Conservation (phyloP, 2,113 vertebrate genomes). For the Bufo bufo region DNA sequence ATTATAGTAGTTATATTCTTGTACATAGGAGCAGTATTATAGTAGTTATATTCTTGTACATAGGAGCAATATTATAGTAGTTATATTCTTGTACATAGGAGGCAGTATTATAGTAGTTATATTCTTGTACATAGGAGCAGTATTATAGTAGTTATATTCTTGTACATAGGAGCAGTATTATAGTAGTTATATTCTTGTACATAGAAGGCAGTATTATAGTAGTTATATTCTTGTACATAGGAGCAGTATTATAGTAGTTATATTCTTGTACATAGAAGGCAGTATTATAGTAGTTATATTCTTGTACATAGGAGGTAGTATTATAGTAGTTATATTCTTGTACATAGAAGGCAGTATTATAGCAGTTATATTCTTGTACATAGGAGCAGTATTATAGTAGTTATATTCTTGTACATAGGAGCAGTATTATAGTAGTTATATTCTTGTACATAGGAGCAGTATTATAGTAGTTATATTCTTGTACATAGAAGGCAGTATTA, state of each 20-base stretch:
- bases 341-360: neutral
- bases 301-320: constrained; percentile 1
- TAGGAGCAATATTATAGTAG: neutral
- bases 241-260: constrained; percentile 1
- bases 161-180: constrained; percentile 9
- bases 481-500: neutral
- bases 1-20: too few species aligned
- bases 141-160: constrained; percentile 14
- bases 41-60: neutral
- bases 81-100: too few species aligned
- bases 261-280: neutral
- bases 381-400: constrained; percentile 12
- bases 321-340: constrained; percentile 5
- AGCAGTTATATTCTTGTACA: constrained; percentile 15
- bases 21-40: neutral
- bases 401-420: constrained; percentile 5
- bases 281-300: constrained; percentile 20
- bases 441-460: constrained; percentile 1
- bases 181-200: neutral
- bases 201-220: neutral
- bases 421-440: constrained; percentile 17
- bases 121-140: neutral
- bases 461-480: constrained; percentile 3
- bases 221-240: constrained; percentile 1
- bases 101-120: neutral